Evolutionary conservation across 2,113 vertebrate genomes (phyloP), one percentile per base, ranked within the genome.

Genomic region (Actinemys pallida): DNA sequence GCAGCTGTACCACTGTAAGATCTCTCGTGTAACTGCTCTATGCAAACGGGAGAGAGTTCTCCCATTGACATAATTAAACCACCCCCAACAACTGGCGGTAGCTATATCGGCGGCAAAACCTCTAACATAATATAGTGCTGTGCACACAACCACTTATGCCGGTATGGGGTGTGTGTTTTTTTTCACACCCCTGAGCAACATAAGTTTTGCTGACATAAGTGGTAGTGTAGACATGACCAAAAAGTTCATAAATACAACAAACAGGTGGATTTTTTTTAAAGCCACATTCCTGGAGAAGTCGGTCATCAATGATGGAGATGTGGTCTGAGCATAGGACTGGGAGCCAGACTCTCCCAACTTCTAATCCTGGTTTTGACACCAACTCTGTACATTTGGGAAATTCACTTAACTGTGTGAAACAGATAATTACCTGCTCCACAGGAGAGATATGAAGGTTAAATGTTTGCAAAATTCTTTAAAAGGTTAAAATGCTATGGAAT

Each of bases 341-440:
- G 62, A 69, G 35, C 31, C 35, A n/a, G 8, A 31, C n/a, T 35
- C 17, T 8, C 62, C 62, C 62, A 69, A n/a, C 8, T 69, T n/a
- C 35, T n/a, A n/a, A n/a, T n/a, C 8, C 16, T 69, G 7, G 35
- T 69, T 69, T 69, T 25, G 24, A 45, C n/a, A 45, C 5, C 42
- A 45, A 42, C 72, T 76, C 42, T 11, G 69, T 25, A 39, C 20
- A 45, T 25, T 45, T 42, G 6, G 72, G 72, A 39, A 76, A 39
- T 25, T 76, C 72, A 76, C n/a, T 75, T 42, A 69, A 69, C 19
- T 10, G 3, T 90, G 14, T 0, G 0, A 83, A 94, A 90, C 3
- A 90, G 47, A 22, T 12, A 14, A 86, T 24, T 0, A 0, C 17
- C 83, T 83, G 87, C 45, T 96, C 94, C 53, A 39, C 93, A 65